Percentiles rank a stretch among this genome's conserved stretches.
Evolutionary conservation across 92 coral and sea anemone genomes (phyloP).

Genomic region (Desmophyllum pertusum): DNA sequence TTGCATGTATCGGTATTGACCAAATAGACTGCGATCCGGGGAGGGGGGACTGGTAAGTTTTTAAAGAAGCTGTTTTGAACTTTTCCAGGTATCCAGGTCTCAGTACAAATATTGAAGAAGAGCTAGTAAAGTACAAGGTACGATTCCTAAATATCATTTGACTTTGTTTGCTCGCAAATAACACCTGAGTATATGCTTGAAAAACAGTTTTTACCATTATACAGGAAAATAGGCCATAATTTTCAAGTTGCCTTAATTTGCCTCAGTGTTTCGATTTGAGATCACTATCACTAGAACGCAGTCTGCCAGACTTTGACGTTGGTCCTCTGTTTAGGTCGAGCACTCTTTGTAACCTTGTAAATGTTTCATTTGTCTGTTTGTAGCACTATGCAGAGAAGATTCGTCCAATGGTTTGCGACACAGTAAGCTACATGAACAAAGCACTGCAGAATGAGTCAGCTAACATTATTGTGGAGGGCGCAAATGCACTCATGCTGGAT

Average conservation of each 20-base stretch:
- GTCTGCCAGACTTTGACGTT: not conserved
- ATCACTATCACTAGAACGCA: not conserved
- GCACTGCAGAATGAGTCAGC: slow-evolving; percentile 76
- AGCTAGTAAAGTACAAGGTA: slow-evolving; percentile 92
- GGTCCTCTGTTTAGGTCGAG: not conserved
- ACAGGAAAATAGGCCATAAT: not conserved
- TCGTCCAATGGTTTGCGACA: slow-evolving; percentile 93
- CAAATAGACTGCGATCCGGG: too few relatives aligned
- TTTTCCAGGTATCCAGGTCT: slow-evolving; percentile 80
- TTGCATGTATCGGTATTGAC: too few relatives aligned
- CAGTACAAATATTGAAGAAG: slow-evolving; percentile 76
- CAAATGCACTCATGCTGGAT: slow-evolving; percentile 96
- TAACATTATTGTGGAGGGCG: slow-evolving; percentile 87
- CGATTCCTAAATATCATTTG: not conserved
- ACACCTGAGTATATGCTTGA: not conserved
- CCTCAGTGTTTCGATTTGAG: not conserved
- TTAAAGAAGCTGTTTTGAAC: not conserved
- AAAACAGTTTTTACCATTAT: not conserved
- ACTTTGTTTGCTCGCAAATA: not conserved
- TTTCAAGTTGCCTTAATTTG: not conserved
- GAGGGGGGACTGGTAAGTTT: not conserved
- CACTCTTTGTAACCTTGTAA: not conserved
- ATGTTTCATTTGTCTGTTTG: not conserved
- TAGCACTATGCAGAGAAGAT: slow-evolving; percentile 86
- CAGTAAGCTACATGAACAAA: slow-evolving; percentile 87